Conservation (phyloP, 2,113 vertebrate genomes). For the Rana temporaria region DNA sequence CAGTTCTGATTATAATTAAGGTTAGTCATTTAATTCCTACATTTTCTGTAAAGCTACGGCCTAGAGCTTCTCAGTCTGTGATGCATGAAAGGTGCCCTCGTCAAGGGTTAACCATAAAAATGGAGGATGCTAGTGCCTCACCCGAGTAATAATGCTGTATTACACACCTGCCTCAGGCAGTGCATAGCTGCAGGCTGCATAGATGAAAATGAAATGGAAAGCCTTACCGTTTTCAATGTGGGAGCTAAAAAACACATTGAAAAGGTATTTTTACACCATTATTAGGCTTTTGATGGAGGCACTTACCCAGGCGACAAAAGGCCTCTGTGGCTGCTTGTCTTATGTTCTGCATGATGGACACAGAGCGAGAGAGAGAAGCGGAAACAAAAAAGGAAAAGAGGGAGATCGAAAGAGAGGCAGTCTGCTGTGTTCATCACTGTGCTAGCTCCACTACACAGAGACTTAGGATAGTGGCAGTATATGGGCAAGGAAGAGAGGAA, state of each 20-base stretch:
- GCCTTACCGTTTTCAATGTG: neutral
- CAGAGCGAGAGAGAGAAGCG: conserved; percentile 39
- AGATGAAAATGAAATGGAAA: neutral
- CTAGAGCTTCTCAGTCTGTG: neutral
- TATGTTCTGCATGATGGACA: conserved; percentile 69
- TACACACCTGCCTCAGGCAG: neutral
- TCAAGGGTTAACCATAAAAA: conserved; percentile 8
- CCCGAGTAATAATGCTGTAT: neutral
- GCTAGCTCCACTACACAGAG: conserved; percentile 4
- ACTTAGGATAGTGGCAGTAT: conserved; percentile 22
- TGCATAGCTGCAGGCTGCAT: neutral
- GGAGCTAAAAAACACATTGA: neutral
- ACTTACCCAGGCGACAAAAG: conserved; percentile 71
- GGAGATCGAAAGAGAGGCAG: conserved; percentile 57
- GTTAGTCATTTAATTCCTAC: neutral
- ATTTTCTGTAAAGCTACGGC: neutral
- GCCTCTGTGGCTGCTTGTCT: conserved; percentile 70
- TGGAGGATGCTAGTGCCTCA: neutral
- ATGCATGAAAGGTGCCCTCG: neutral
- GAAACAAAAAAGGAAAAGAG: conserved; percentile 14
- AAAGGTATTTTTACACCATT: conserved; percentile 10
- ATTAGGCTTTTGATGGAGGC: neutral
- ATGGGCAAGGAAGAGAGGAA: conserved; percentile 34
- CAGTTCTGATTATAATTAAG: neutral
- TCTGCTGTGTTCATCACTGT: conserved; percentile 54